Conservation (phyloP, 2,888 invertebrate species). For the Phyllotreta striolata region DNA sequence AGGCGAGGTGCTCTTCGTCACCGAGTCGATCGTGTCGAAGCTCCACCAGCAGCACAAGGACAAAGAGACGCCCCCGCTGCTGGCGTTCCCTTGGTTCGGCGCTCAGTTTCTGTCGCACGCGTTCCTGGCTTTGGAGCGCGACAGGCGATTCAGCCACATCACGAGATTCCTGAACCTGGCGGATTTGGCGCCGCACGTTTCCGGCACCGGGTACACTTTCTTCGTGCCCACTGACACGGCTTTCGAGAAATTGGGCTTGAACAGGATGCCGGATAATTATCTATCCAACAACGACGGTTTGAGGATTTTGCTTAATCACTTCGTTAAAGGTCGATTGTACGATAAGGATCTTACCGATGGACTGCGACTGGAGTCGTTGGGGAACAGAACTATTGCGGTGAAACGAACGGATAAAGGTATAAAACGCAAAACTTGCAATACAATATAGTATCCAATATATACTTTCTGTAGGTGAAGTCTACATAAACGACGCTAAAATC, state of each 20-base stretch:
- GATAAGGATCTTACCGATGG: conserved; percentile 67
- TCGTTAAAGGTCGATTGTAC: conserved; percentile 69
- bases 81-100: conserved; percentile 72
- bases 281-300: conserved; percentile 67
- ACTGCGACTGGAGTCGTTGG: conserved; percentile 65
- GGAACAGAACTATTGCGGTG: conserved; percentile 66
- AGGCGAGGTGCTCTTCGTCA: conserved; percentile 70
- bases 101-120: conserved; percentile 71
- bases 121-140: conserved; percentile 67
- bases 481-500: conserved; percentile 67
- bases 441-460: conserved; percentile 4
- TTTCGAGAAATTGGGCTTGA: conserved; percentile 69
- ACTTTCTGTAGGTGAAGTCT: conserved; percentile 60
- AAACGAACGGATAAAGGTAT: conserved; percentile 60
- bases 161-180: conserved; percentile 70
- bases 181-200: conserved; percentile 68
- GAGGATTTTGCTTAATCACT: conserved; percentile 69
- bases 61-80: conserved; percentile 71
- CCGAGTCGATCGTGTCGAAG: conserved; percentile 68
- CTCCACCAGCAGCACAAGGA: conserved; percentile 71
- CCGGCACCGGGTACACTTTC: conserved; percentile 73
- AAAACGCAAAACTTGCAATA: not conserved
- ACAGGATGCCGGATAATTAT: conserved; percentile 66
- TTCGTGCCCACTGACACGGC: conserved; percentile 75
- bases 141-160: conserved; percentile 66